Evolutionary conservation across 2,113 vertebrate species (phyloP), one percentile per base, ranked within the genome.

Genomic region (Diadophis punctatus): DNA sequence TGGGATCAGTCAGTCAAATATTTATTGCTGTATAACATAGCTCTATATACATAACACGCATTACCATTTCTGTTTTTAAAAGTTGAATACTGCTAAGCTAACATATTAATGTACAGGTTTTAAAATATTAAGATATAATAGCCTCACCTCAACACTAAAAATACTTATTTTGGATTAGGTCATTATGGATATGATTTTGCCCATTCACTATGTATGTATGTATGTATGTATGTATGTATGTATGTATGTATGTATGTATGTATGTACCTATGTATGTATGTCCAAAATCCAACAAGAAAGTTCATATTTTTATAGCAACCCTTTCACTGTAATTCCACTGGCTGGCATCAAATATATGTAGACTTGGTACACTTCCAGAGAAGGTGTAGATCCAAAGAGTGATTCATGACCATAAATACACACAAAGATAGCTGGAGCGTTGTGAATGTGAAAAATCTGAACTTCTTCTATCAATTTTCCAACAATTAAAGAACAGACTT

Each of bases 41-140:
- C 88, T 94, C 89, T 93, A 95, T 87, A 84, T 84, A 25, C 91
- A 89, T 90, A 94, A 94, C 56, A 94, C 68, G 93, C 95, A 94
- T 93, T 93, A 94, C 91, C 88, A 0, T 91, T 84, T 56, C 68
- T 91, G 68, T 80, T 80, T 60, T 95, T 93, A 94, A 96, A 93
- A 90, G 89, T 92, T 85, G 80, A 55, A 85, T 95, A 68, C 11
- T 20, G 85, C 60, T 74, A 89, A 60, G 92, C 11, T 90, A 91
- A 91, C 88, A 92, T 1, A 48, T 34, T 74, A 86, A 94, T 93
- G 58, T 68, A 88, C 20, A n/a, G 9, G 51, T 20, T 93, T 34
- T 56, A 48, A 87, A 18, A 34, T 91, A 95, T 86, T 43, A 90
- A 87, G 8, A 25, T 12, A 52, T 91, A 90, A 52, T 91, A 90